Evolutionary conservation across 1,140 invertebrate species (phyloP).

Genomic region (Sycophaga agraensis): DNA sequence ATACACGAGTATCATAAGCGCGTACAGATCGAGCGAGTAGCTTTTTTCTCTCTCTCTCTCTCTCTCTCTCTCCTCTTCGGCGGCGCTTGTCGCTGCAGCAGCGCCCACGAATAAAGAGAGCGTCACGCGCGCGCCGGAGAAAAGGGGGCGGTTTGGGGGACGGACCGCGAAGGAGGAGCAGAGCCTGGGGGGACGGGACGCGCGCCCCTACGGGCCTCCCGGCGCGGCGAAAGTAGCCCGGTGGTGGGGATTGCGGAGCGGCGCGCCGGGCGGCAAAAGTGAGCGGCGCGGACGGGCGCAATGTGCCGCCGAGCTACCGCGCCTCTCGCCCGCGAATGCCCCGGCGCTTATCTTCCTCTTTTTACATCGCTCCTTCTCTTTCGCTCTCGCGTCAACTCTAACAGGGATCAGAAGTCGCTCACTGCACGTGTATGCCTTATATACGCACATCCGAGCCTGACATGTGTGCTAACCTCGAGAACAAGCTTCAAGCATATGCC

Average conservation of each 20-base stretch:
- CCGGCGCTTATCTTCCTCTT: not conserved
- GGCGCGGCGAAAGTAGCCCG: no score
- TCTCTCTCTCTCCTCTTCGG: conserved; percentile 8
- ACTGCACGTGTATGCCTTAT: no score
- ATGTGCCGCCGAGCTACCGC: not conserved
- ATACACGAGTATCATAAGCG: conserved; percentile 21
- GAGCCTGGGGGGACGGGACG: not conserved
- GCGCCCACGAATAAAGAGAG: conserved; percentile 14
- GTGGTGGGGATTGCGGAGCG: not conserved
- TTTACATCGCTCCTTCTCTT: not conserved
- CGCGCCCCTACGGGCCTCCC: not conserved
- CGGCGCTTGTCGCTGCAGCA: conserved; percentile 23
- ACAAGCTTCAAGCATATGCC: no score
- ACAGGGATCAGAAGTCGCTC: no score
- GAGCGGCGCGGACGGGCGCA: not conserved
- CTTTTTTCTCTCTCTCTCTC: conserved; percentile 5
- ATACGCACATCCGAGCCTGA: no score
- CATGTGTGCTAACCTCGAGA: no score
- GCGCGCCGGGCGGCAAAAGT: no score
- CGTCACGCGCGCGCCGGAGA: conserved; percentile 3
- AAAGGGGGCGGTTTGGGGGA: conserved; percentile 32
- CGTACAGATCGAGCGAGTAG: conserved; percentile 25
- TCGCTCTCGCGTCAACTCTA: not conserved
- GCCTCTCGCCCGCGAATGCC: not conserved
- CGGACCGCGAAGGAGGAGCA: conserved; percentile 14